Evolutionary conservation across 1,140 invertebrate species (phyloP), one percentile per base, ranked within the genome.

Genomic region (Panulirus ornatus): DNA sequence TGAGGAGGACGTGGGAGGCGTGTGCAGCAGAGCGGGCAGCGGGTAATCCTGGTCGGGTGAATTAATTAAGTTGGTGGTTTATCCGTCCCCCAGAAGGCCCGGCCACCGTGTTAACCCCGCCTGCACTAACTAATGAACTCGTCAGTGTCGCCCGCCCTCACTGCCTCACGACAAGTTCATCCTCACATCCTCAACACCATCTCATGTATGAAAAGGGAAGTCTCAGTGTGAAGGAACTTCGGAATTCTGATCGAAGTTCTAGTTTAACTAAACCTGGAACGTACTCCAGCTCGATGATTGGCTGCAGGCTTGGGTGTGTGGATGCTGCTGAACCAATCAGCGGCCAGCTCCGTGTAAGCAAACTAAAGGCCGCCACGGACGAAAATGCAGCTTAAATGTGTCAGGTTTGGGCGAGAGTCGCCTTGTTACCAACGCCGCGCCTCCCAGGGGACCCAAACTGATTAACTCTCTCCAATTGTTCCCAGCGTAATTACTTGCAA

Each of bases 381-480:
- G 85, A 89, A 83, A 83, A 75, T 82, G 87, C 79, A 83, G 87
- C 79, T 82, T 70, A 75, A 83, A 75, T 83, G 79, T 82, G 66
- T 83, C 76, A 71, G 63, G 76, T 81, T 63, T 75, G 63, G 71
- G 63, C 34, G 40, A 16, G 78, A 83, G 66, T 83, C 88, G 40
- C 88, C 88, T 89, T 89, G 88, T 89, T 89, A 89, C 88, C 51
- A 89, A 84, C 79, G 84, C 76, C 44, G 75, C 51, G 42, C 44
- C 63, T 87, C 84, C 75, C 78, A 3, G 11, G 90, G 90, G 84
- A 78, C 38, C 34, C 84, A 86, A 91, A 86, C 90, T 91, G 84
- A 91, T 91, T 91, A 91, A 87, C 90, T 91, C 90, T 83, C 90
- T 91, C 84, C 90, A 91, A 91, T 91, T 91, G 90, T 86, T 85